Conservation (phyloP, 2,113 vertebrate genomes). For the Amazona vittata region DNA sequence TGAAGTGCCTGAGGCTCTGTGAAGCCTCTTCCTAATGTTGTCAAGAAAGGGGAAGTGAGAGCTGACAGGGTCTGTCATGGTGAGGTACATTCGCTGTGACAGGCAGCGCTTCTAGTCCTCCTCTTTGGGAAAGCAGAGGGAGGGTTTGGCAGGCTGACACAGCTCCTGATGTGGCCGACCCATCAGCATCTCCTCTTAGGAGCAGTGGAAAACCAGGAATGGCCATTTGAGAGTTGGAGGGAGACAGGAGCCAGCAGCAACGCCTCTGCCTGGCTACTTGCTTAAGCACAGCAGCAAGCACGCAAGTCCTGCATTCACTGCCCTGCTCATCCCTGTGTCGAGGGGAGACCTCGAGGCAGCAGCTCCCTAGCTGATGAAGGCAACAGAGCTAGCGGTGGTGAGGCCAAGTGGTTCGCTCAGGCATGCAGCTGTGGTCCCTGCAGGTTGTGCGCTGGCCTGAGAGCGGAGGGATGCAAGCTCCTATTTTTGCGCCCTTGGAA, state of each 20-base stretch:
- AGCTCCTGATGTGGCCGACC: neutral
- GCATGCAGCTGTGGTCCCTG: neutral
- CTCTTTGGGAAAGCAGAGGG: neutral
- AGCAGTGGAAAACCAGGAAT: neutral
- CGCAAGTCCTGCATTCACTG: rapidly evolving
- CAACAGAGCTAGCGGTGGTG: neutral
- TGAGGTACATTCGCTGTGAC: neutral
- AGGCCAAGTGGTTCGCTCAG: neutral
- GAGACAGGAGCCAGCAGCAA: neutral
- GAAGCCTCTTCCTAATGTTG: neutral
- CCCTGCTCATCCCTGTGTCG: too few species aligned
- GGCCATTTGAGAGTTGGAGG: neutral
- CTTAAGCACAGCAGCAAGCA: too few species aligned
- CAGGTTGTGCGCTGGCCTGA: neutral
- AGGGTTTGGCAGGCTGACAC: neutral
- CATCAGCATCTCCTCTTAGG: neutral
- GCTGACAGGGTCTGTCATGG: neutral
- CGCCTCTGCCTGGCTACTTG: neutral
- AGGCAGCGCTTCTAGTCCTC: neutral
- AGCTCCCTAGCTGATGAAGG: neutral
- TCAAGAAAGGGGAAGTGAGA: neutral
- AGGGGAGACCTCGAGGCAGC: neutral
- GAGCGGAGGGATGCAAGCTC: neutral
- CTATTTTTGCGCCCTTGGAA: neutral
- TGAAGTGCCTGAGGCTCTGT: neutral